Base-by-base conservation (phyloP, 2,113 vertebrate species). In the Emydura subglobosa region DNA sequence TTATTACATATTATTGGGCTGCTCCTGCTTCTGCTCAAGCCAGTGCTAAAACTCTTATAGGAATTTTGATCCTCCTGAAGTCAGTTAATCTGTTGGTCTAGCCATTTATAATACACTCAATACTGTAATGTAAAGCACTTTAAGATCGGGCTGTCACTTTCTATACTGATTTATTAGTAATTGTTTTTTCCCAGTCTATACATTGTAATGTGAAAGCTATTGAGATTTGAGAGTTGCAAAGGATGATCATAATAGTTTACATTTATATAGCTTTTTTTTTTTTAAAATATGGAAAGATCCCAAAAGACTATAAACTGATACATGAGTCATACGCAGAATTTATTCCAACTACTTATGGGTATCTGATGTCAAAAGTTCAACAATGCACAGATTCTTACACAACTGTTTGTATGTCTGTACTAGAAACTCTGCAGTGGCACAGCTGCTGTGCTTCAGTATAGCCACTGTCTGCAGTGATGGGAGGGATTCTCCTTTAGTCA, bases 31-130 rank as follows among this genome's bases (percentile, higher is more conserved):
- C 72, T 81, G 42, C 31, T 85, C 27, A 74, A 85, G 68, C 54
- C 81, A 59, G 54, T 93, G 78, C 21, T 80, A 91, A 76, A 68
- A 85, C 82, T 95, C 54, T 95, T 76, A 16, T 61, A 80, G 78
- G 44, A 93, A 82, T 82, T 25, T 76, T 95, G 65, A 16, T 91
- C 89, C 16, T 88, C 92, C 55, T 87, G 50, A 76, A 95, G 50
- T 59, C 80, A 54, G 74, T 14, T 78, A 31, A 81, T 57, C 8
- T 74, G 24, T 57, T 55, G 0, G 0, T 89, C 87, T 91, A 78
- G 87, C 19, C 88, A 92, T 96, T 96, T 81, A 61, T 14, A 34
- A 5, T 51, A 2, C 78, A 83, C 84, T 81, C 61, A 8, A 1
- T 10, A 44, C 27, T 80, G 79, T 85, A 92, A 91, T 72, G 72